Evolutionary conservation across 2,797 vertebrate species (phyloP).

Genomic region (Brotula barbata): DNA sequence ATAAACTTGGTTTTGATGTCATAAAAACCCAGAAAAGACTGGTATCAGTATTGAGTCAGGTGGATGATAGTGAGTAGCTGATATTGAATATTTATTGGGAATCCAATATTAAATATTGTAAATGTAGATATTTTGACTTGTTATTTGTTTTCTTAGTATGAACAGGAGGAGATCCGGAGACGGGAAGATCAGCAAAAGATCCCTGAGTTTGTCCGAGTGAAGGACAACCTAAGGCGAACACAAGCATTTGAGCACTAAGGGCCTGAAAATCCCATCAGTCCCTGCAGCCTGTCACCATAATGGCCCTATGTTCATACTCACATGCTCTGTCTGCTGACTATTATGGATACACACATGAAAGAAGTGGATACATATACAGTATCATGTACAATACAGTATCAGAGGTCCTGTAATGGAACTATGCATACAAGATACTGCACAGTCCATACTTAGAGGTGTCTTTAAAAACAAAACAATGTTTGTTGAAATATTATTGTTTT

Average conservation of each 20-base stretch:
- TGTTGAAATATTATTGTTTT: too few relatives aligned
- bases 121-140: neutral
- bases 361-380: too few relatives aligned
- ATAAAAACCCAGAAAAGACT: too few relatives aligned
- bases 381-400: too few relatives aligned
- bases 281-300: constrained; percentile 56
- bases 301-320: constrained; percentile 44
- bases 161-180: constrained; percentile 75
- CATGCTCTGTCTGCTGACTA: constrained; percentile 14
- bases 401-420: too few relatives aligned
- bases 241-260: constrained; percentile 65
- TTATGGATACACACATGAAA: neutral
- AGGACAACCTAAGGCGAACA: constrained; percentile 77
- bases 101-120: neutral
- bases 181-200: constrained; percentile 73
- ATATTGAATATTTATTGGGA: too few relatives aligned
- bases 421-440: too few relatives aligned
- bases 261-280: constrained; percentile 33
- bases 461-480: too few relatives aligned
- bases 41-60: too few relatives aligned
- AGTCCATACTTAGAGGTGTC: too few relatives aligned
- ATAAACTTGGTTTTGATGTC: too few relatives aligned
- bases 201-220: constrained; percentile 80
- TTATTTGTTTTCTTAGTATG: constrained; percentile 66
- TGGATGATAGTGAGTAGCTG: too few relatives aligned